phyloP scores from a whole-genome alignment of 2,888 invertebrate genomes.

The Tenthredo scrophulariae region DNA sequence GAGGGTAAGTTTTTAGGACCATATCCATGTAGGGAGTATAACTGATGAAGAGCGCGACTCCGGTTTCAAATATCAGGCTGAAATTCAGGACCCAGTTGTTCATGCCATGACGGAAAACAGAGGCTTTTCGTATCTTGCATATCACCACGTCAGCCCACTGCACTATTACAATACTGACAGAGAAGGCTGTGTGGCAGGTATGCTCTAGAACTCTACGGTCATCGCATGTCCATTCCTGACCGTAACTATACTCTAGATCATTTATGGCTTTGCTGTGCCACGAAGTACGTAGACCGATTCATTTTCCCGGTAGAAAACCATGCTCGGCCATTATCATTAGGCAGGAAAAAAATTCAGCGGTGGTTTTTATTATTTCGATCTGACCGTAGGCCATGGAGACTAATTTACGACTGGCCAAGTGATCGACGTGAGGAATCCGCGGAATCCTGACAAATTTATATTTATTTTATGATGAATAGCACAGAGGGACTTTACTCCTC shows the following conservation, averaged over 20 bases:
- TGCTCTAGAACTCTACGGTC: slow-evolving; percentile 79
- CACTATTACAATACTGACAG: slow-evolving; percentile 87
- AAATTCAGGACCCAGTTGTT: slow-evolving; percentile 83
- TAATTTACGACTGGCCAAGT: slow-evolving; percentile 81
- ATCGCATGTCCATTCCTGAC: slow-evolving; percentile 83
- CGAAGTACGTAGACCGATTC: slow-evolving; percentile 82
- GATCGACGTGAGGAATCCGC: slow-evolving; percentile 78
- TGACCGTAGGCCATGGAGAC: slow-evolving; percentile 92
- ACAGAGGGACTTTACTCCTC: neutral
- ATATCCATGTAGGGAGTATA: slow-evolving; percentile 79
- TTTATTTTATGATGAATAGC: neutral
- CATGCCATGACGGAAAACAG: slow-evolving; percentile 89
- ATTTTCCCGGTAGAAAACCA: slow-evolving; percentile 85
- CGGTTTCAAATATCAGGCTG: slow-evolving; percentile 81
- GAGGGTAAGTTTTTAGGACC: slow-evolving; percentile 82
- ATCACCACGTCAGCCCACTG: slow-evolving; percentile 90
- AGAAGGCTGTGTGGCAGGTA: slow-evolving; percentile 88
- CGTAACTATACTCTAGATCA: slow-evolving; percentile 86
- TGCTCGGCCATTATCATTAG: slow-evolving; percentile 89
- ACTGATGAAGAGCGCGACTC: slow-evolving; percentile 77
- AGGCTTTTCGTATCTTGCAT: slow-evolving; percentile 88
- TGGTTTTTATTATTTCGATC: slow-evolving; percentile 92
- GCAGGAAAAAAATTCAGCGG: slow-evolving; percentile 89
- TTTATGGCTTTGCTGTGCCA: slow-evolving; percentile 86
- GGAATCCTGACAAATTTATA: neutral